phyloP scores from a whole-genome alignment of 2,888 invertebrate species.

The Ophonus ardosiacus region DNA sequence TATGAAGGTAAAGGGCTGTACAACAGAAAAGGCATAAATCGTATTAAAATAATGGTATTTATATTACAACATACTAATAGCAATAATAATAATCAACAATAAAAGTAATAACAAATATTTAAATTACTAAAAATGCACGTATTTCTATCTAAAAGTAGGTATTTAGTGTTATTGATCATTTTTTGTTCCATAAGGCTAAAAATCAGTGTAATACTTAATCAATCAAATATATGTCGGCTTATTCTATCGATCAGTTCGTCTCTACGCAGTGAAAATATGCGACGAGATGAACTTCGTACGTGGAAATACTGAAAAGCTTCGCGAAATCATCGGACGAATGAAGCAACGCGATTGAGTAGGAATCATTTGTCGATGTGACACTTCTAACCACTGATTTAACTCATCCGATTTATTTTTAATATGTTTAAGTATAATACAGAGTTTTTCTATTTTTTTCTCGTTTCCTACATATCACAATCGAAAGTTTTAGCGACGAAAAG shows the following conservation, averaged over 20 bases:
- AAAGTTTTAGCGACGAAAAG: conserved; percentile 46
- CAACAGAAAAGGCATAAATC: conserved; percentile 48
- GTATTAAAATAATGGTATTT: conserved; percentile 74
- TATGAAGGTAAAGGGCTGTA: conserved; percentile 40
- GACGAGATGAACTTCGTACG: conserved; percentile 20
- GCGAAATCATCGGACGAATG: background rate
- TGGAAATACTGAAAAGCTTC: conserved; percentile 46
- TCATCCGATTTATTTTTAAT: conserved; percentile 23
- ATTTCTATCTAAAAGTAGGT: conserved; percentile 60
- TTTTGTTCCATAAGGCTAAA: conserved; percentile 52
- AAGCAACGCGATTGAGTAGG: conserved; percentile 9
- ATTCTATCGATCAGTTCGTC: conserved; percentile 37
- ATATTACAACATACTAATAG: conserved; percentile 74
- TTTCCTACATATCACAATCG: conserved; percentile 47
- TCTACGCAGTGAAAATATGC: conserved; percentile 5
- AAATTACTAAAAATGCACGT: conserved; percentile 69
- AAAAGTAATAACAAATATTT: conserved; percentile 75
- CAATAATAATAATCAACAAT: conserved; percentile 75
- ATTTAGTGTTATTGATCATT: conserved; percentile 58
- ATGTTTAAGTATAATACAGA: conserved; percentile 3
- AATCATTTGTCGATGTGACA: conserved; percentile 20
- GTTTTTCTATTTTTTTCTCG: conserved; percentile 23
- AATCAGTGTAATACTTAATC: conserved; percentile 55
- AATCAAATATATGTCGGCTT: conserved; percentile 50
- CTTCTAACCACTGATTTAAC: conserved; percentile 30